Conservation (phyloP, 1,140 invertebrate species). For the Saccostrea glomerata region DNA sequence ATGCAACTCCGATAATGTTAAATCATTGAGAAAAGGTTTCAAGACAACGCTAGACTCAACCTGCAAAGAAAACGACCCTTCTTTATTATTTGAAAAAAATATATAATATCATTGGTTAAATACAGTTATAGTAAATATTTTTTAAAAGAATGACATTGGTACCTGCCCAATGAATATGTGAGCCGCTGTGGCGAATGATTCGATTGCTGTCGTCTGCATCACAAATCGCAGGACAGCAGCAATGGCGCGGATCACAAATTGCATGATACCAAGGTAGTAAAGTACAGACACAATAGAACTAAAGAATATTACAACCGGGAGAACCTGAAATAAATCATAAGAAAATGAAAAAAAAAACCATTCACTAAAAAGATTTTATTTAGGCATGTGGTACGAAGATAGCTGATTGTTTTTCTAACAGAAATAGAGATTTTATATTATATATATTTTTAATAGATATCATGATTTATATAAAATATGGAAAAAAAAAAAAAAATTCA, state of each 20-base stretch:
- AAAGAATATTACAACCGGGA: slow-evolving; percentile 78
- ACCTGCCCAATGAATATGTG: slow-evolving; percentile 79
- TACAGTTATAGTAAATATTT: not conserved
- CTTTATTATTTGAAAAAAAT: not conserved
- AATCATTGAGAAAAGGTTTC: slow-evolving; percentile 81
- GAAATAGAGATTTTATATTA: too few species aligned
- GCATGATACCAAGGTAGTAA: slow-evolving; percentile 77
- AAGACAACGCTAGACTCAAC: slow-evolving; percentile 94
- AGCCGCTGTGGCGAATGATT: slow-evolving; percentile 76
- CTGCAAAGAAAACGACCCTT: slow-evolving; percentile 79
- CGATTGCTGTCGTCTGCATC: slow-evolving; percentile 74
- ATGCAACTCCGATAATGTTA: slow-evolving; percentile 95
- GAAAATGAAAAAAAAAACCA: not conserved
- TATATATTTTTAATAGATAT: too few species aligned
- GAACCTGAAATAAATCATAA: slow-evolving; percentile 67
- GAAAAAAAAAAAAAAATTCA: too few species aligned
- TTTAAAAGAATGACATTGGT: not conserved
- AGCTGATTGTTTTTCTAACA: too few species aligned
- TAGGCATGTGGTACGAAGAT: too few species aligned
- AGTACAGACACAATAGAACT: slow-evolving; percentile 74
- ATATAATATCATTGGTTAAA: not conserved
- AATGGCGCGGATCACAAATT: slow-evolving; percentile 71
- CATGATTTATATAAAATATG: too few species aligned
- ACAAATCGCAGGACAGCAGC: slow-evolving; percentile 70
- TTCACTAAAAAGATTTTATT: too few species aligned